A percentile compares a stretch with the other conserved stretches of the same genome.
Evolutionary conservation across 2,113 vertebrate species (phyloP).

Genomic region (Bubo blakistoni): DNA sequence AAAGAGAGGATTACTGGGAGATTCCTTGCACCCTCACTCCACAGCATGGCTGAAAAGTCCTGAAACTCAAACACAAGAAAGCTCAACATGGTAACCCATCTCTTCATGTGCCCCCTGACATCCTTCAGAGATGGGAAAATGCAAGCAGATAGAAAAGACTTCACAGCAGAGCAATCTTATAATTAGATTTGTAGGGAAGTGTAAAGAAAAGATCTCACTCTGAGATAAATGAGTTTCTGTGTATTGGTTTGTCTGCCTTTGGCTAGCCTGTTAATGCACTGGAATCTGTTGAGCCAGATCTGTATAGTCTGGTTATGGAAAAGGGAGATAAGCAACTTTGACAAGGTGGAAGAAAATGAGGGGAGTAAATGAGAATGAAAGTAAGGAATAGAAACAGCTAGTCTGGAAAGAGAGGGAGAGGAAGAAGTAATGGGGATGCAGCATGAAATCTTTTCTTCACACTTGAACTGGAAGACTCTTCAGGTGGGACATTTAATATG

Average conservation of each 20-base stretch:
- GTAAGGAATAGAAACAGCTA: not conserved
- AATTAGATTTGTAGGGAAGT: not conserved
- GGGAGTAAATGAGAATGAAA: not conserved
- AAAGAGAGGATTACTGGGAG: not conserved
- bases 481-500: not conserved
- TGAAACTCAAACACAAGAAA: not conserved
- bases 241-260: not conserved
- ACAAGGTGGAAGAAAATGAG: not conserved
- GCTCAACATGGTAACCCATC: not conserved
- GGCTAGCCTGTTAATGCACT: not conserved
- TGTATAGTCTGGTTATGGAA: not conserved
- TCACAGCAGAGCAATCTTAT: not conserved
- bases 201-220: not conserved
- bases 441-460: not conserved
- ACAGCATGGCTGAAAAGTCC: not conserved
- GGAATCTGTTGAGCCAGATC: not conserved
- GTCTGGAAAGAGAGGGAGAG: not conserved
- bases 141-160: not conserved
- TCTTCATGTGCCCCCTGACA: not conserved
- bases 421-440: not conserved
- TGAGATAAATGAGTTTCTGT: not conserved
- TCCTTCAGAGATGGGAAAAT: not conserved
- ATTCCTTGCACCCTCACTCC: not conserved
- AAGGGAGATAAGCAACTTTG: not conserved
- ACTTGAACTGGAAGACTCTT: not conserved